Evolutionary conservation across 2,888 invertebrate genomes (phyloP).

Genomic region (Amorpha juglandis): DNA sequence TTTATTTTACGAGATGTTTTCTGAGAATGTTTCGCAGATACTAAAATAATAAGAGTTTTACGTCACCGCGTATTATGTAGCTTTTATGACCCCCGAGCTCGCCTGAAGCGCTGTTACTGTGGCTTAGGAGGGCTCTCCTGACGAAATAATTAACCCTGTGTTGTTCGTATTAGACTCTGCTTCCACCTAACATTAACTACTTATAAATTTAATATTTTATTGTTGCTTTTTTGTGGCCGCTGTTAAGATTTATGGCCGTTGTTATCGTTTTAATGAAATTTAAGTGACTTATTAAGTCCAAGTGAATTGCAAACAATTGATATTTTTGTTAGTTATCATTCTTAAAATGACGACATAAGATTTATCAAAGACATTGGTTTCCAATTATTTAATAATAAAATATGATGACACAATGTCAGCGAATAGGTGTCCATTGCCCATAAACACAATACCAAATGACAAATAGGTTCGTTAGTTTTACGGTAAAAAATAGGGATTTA

Average conservation of each 20-base stretch:
- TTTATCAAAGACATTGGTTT: too few species aligned
- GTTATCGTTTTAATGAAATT: slow-evolving; percentile 2
- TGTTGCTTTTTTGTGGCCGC: slow-evolving; percentile 43
- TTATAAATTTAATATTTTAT: slow-evolving; percentile 61
- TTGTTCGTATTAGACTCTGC: slow-evolving; percentile 72
- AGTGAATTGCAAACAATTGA: too few species aligned
- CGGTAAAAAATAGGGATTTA: too few species aligned
- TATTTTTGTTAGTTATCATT: too few species aligned
- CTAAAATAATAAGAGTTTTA: slow-evolving; percentile 84
- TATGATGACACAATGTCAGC: too few species aligned
- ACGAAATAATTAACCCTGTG: slow-evolving; percentile 81
- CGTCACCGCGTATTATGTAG: slow-evolving; percentile 80
- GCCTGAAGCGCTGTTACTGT: slow-evolving; percentile 76
- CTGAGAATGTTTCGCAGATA: slow-evolving; percentile 80
- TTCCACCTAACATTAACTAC: slow-evolving; percentile 59
- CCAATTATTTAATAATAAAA: too few species aligned
- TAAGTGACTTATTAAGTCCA: not conserved
- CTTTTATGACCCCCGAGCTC: slow-evolving; percentile 78
- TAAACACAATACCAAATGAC: too few species aligned
- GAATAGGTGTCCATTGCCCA: too few species aligned
- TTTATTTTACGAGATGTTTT: slow-evolving; percentile 82
- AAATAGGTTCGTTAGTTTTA: too few species aligned
- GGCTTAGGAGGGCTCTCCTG: slow-evolving; percentile 80
- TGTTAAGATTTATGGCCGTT: slow-evolving; percentile 9
- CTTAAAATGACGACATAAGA: too few species aligned